Evolutionary conservation across 2,113 vertebrate species (phyloP), one percentile per base, ranked within the genome.

Genomic region (Protobothrops mucrosquamatus): DNA sequence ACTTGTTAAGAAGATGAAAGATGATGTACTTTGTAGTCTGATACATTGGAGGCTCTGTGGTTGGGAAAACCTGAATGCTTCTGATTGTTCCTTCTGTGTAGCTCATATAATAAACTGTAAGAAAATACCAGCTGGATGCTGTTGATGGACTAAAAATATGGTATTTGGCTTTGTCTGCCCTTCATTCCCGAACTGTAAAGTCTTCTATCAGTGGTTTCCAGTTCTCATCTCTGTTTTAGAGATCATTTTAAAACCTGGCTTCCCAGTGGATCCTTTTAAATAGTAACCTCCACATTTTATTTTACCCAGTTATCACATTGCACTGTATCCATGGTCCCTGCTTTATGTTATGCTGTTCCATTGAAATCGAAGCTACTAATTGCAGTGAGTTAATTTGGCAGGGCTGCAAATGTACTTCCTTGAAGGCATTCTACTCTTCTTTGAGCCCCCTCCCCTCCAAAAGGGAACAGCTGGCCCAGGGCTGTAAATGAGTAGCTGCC

Each of bases 261-360:
- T 95, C 96, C 93, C 94, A 94, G 94, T 90, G 95, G 74, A 81
- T 39, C 93, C 87, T 93, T n/a, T 95, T 95, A 92, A 64, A 93
- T 95, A 92, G 93, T 89, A 92, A 90, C 93, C 91, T 96, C 88
- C 93, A 93, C 96, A 94, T 96, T 96, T 93, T 94, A 90, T 95
- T 95, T 96, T 95, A 97, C 94, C 94, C 95, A 95, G 95, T 96
- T 95, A 96, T 94, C 90, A 57, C 94, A 96, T 96, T 96, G 93
- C 95, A 94, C 94, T 92, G 87, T 1, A 0, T 95, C 95, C 23
- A 24, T 94, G 92, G 89, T 87, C 88, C 88, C 94, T 94, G 92
- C 59, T 95, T 96, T 97, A 74, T 93, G 94, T 89, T 88, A 93
- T 95, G 93, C 92, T 89, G 95, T 93, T 94, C 92, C 48, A 85